phyloP scores from a whole-genome alignment of 2,888 invertebrate genomes.

The Tetranychus piercei region DNA sequence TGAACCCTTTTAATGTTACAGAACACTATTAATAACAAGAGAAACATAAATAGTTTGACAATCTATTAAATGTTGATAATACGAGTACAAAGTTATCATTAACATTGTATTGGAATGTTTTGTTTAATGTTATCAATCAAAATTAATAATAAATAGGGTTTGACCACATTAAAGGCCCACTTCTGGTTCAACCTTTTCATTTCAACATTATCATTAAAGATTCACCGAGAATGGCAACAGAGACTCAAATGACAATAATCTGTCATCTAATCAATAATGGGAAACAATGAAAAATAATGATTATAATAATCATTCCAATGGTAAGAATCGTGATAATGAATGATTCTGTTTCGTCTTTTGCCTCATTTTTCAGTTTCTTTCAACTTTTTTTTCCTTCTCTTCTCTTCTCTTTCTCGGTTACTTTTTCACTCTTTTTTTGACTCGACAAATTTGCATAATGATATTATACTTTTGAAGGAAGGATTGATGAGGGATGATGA shows the following conservation, averaged over 20 bases:
- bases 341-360: background rate
- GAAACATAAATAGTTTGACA: background rate
- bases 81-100: background rate
- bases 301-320: background rate
- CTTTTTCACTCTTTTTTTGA: too few relatives aligned
- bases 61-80: background rate
- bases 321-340: background rate
- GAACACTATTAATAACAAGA: background rate
- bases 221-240: background rate
- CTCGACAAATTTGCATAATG: too few relatives aligned
- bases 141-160: slow-evolving; percentile 1
- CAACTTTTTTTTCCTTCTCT: too few relatives aligned
- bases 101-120: background rate
- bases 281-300: background rate
- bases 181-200: background rate
- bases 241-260: background rate
- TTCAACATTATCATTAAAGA: background rate
- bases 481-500: too few relatives aligned
- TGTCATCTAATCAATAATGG: background rate
- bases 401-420: too few relatives aligned
- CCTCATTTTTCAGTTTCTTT: too few relatives aligned
- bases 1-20: too few relatives aligned
- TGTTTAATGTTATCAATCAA: slow-evolving; percentile 1
- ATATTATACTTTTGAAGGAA: too few relatives aligned
- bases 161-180: background rate